A percentile compares a stretch with the other conserved stretches of the same genome.
Conservation (phyloP, 1,140 invertebrate species). For the Atta cephalotes region DNA sequence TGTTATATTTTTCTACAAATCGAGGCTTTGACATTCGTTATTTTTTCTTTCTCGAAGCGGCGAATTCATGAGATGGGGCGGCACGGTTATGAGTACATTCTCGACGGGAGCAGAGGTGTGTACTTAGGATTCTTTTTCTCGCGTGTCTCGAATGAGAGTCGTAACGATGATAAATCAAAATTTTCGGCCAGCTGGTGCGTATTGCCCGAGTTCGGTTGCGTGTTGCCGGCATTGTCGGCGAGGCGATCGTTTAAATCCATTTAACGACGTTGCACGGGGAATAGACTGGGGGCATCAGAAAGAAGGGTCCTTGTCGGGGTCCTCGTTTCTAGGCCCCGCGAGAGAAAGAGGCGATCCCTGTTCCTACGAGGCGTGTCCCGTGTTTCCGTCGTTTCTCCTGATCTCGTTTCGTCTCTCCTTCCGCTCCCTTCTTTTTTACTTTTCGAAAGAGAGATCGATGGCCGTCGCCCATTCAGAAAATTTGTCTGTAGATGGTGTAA, state of each 20-base stretch:
- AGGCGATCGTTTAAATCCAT: slow-evolving; percentile 75
- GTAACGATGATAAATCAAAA: slow-evolving; percentile 73
- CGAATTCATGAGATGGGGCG: slow-evolving; percentile 25
- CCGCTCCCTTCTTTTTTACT: slow-evolving; percentile 14
- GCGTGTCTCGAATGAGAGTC: slow-evolving; percentile 57
- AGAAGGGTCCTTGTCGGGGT: slow-evolving; percentile 28
- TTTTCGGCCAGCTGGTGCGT: slow-evolving; percentile 69
- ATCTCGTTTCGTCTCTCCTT: slow-evolving; percentile 57
- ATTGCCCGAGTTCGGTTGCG: slow-evolving; percentile 64
- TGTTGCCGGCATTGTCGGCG: slow-evolving; percentile 68
- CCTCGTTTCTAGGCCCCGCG: slow-evolving; percentile 56
- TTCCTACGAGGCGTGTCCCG: slow-evolving; percentile 71
- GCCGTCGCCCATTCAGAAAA: slow-evolving; percentile 64
- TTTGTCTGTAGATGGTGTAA: slow-evolving; percentile 62
- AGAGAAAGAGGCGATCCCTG: slow-evolving; percentile 65
- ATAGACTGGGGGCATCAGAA: slow-evolving; percentile 13
- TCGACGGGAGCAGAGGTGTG: slow-evolving; percentile 49
- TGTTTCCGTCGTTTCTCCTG: slow-evolving; percentile 67
- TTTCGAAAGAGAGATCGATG: slow-evolving; percentile 71
- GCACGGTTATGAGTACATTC: slow-evolving; percentile 41
- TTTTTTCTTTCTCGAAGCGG: slow-evolving; percentile 11
- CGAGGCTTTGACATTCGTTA: background rate
- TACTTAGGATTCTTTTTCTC: slow-evolving; percentile 68
- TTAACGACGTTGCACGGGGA: slow-evolving; percentile 63
- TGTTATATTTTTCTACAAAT: background rate